A percentile compares a stretch with the other conserved stretches of the same genome.
Evolutionary conservation across 1,140 invertebrate genomes (phyloP).

Genomic region (Lucilia cuprina): DNA sequence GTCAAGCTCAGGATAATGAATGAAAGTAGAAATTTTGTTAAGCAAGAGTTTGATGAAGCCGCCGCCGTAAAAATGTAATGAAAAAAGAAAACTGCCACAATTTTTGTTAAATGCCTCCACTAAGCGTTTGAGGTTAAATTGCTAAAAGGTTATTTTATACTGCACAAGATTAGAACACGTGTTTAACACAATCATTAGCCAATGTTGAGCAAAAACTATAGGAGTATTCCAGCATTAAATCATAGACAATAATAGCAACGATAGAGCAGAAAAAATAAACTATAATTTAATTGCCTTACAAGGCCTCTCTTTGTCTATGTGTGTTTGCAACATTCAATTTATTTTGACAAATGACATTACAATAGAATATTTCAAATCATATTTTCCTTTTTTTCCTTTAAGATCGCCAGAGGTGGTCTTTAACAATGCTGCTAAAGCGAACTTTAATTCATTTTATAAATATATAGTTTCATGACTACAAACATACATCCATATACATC

Average conservation of each 20-base stretch:
- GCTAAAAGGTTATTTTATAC: constrained; percentile 61
- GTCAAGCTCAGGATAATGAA: constrained; percentile 51
- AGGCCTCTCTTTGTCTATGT: neutral
- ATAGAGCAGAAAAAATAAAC: neutral
- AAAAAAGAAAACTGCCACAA: neutral
- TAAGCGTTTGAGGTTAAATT: constrained; percentile 44
- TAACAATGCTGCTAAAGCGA: neutral
- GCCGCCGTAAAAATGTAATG: constrained; percentile 9
- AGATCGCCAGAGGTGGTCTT: neutral
- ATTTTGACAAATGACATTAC: constrained; percentile 63
- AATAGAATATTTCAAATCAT: constrained; percentile 20
- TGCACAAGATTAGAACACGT: constrained; percentile 61
- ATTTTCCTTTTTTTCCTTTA: neutral
- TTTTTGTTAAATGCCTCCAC: constrained; percentile 42
- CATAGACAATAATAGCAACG: constrained; percentile 15
- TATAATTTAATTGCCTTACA: constrained; percentile 8
- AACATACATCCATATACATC: neutral
- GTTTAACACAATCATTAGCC: constrained; percentile 50
- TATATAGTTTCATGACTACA: neutral
- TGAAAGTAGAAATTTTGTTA: constrained; percentile 47
- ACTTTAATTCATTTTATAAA: neutral
- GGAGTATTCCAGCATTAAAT: constrained; percentile 38
- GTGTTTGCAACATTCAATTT: constrained; percentile 50
- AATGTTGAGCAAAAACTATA: constrained; percentile 41
- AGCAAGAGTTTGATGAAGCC: constrained; percentile 62